A percentile compares a stretch with the other conserved stretches of the same genome.
Conservation (phyloP, 1,140 invertebrate genomes). For the Amyelois transitella region DNA sequence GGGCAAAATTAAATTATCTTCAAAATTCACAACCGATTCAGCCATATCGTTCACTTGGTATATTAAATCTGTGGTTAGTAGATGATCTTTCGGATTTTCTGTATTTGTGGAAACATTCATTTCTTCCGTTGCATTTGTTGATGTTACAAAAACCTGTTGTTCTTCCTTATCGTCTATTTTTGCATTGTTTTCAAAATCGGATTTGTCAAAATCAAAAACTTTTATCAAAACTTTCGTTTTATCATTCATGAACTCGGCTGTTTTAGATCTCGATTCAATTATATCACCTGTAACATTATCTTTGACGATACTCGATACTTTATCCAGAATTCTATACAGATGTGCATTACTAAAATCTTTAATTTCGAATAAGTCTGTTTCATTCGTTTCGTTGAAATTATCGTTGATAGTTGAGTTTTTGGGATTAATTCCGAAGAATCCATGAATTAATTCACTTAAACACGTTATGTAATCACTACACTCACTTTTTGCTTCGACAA, state of each 20-base stretch:
- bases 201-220: conserved; percentile 28
- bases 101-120: background rate
- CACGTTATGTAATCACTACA: conserved; percentile 19
- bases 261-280: conserved; percentile 10
- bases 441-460: conserved; percentile 11
- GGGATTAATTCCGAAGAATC: conserved; percentile 7
- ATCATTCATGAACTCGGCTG: conserved; percentile 15
- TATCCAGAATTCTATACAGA: conserved; percentile 25
- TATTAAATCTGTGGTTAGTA: background rate
- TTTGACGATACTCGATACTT: conserved; percentile 34
- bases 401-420: background rate
- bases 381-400: background rate
- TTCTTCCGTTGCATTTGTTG: background rate
- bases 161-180: background rate
- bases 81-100: background rate
- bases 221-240: conserved; percentile 38
- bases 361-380: background rate
- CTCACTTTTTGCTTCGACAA: conserved; percentile 10
- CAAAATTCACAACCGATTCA: background rate
- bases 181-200: background rate
- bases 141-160: background rate
- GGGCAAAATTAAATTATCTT: background rate
- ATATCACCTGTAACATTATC: conserved; percentile 7
- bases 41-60: background rate
- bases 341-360: conserved; percentile 22